Conservation (phyloP, 2,113 vertebrate genomes). For the Ailuropoda melanoleuca region DNA sequence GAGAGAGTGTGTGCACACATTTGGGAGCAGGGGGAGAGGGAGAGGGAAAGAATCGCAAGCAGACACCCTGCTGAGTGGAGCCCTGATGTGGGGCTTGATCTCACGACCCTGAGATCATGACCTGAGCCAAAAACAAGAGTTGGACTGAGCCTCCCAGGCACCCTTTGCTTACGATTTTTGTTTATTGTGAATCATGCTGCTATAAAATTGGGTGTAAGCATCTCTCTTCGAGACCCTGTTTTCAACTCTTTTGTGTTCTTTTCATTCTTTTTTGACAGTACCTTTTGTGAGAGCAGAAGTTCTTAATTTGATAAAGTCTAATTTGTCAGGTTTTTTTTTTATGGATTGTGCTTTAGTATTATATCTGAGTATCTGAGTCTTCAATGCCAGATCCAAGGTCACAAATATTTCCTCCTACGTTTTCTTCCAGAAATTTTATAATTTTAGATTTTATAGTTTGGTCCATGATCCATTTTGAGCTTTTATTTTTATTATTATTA, state of each 20-base stretch:
- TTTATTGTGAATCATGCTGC: background rate
- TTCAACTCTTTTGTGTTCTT: background rate
- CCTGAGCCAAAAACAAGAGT: background rate
- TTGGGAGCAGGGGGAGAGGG: background rate
- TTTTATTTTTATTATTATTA: background rate
- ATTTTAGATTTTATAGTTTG: slow-evolving; percentile 13
- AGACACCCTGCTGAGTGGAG: background rate
- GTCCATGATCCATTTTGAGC: background rate
- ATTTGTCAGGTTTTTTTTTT: background rate
- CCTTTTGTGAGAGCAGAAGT: background rate
- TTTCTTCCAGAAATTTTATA: background rate
- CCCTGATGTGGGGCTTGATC: background rate
- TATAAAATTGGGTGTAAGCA: background rate
- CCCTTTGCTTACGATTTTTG: background rate
- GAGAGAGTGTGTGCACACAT: background rate
- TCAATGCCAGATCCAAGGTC: background rate
- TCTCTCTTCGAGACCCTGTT: background rate
- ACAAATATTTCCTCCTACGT: background rate
- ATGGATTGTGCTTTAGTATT: background rate
- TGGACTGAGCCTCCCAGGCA: background rate
- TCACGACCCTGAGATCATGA: background rate
- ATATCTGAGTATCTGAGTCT: background rate
- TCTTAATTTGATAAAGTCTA: slow-evolving; percentile 15
- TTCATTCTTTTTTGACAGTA: background rate
- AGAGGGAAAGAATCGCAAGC: background rate